Evolutionary conservation across 2,113 vertebrate genomes (phyloP).

Genomic region (Mellivora capensis): DNA sequence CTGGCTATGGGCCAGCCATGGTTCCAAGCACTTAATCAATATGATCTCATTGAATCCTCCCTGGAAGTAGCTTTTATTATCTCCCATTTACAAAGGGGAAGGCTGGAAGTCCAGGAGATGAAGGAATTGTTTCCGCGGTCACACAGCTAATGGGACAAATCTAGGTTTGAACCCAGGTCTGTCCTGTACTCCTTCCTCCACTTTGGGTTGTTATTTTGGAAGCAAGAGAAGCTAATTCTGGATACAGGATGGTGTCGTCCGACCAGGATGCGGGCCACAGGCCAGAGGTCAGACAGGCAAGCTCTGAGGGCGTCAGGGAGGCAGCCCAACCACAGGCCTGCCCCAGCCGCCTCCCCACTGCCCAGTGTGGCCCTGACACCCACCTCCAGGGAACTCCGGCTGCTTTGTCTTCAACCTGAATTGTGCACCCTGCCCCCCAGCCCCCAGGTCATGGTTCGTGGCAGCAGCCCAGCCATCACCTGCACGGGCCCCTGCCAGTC

Average conservation of each 20-base stretch:
- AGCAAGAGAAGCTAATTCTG: neutral
- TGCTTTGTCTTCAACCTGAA: neutral
- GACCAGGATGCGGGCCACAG: neutral
- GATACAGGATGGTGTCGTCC: neutral
- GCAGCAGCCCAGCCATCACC: neutral
- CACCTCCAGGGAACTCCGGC: neutral
- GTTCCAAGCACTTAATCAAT: neutral
- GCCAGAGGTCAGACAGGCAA: neutral
- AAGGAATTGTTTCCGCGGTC: neutral
- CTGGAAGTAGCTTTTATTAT: neutral
- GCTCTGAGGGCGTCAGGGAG: neutral
- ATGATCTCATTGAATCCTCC: neutral
- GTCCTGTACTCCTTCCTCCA: neutral
- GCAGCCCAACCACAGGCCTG: neutral
- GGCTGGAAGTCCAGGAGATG: neutral
- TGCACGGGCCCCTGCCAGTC: neutral
- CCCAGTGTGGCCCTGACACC: accelerated
- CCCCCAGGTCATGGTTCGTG: neutral
- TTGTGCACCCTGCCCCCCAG: neutral
- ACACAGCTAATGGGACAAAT: neutral
- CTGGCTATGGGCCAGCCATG: neutral
- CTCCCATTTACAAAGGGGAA: neutral
- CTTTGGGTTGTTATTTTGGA: neutral
- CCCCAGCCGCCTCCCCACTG: neutral
- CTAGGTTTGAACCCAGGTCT: neutral